phyloP scores from a whole-genome alignment of 2,113 vertebrate genomes.

The Mormyrus iriodes region DNA sequence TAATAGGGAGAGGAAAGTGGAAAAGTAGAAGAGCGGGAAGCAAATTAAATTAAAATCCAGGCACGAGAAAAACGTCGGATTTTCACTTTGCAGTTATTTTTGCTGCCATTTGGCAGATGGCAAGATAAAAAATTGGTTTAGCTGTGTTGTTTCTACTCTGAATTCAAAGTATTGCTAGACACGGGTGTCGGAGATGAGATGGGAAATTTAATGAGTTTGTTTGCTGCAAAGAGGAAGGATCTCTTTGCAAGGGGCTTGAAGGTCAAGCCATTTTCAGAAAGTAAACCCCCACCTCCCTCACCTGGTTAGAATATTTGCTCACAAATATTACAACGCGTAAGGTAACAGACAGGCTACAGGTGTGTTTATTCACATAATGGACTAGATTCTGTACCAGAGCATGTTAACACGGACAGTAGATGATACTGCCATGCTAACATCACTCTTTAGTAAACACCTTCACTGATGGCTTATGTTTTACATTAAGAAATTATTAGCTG shows the following conservation, averaged over 20 bases:
- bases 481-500: not conserved
- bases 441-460: not conserved
- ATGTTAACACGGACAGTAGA: not conserved
- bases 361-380: not conserved
- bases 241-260: not conserved
- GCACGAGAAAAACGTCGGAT: not conserved
- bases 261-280: constrained; percentile 7
- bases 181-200: constrained; percentile 3
- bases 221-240: constrained; percentile 6
- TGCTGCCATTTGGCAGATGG: constrained; percentile 7
- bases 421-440: not conserved
- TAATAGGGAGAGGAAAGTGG: constrained; percentile 4
- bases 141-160: constrained; percentile 1
- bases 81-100: constrained; percentile 9
- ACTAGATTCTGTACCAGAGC: not conserved
- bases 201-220: constrained; percentile 16
- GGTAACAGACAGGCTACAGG: not conserved
- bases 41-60: constrained; percentile 12
- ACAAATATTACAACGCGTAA: not conserved
- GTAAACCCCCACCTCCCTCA: not conserved
- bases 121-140: constrained; percentile 7
- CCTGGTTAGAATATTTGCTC: not conserved
- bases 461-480: not conserved
- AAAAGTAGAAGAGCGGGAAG: not conserved
- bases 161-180: not conserved